Base-by-base conservation (phyloP, 2,888 invertebrate genomes). In the Tetramorium bicarinatum region DNA sequence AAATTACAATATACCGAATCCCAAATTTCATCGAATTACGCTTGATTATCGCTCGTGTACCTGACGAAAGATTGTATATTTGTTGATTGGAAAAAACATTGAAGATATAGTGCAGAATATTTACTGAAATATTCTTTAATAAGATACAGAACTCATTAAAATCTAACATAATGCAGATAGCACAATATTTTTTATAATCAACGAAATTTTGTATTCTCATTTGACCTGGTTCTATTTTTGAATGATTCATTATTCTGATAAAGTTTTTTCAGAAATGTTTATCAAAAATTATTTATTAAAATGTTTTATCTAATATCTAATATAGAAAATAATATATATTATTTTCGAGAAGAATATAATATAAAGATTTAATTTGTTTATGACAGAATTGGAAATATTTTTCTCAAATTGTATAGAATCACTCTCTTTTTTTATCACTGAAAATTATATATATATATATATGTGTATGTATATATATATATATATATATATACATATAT, bases 61-160 rank as follows among this genome's bases (percentile, higher is more conserved):
- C 88, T 90, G 90, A 90, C 74, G 67, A 81, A 81, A 77, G 76
- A 85, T 59, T 64, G 87, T 80, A 82, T 66, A 52, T 7, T 84
- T 64, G 67, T 69, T 66, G 54, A 66, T 13, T 66, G 13, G 41
- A 3, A n/a, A 25, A 66, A 6, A 38, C 8, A 41, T 29, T 29
- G 25, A 25, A 66, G 25, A 72, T 77, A 66, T 64, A 64, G 18
- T 38, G 38, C 52, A 41, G 9, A 76, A 38, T 44, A 47, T 52
- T 76, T 52, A 64, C 1, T 38, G 29, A 21, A 47, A 67, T 54
- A 75, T 71, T 41, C 8, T 76, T 62, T 49, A 47, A 47, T 41
- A 9, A 79, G 2, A 54, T 8, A 21, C 13, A 67, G 25, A 74
- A 21, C 13, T 21, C 15, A 41, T 41, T 76, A 64, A 34, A 59